Base-by-base conservation (phyloP, 2,888 invertebrate species). In the Tiliacea aurago region DNA sequence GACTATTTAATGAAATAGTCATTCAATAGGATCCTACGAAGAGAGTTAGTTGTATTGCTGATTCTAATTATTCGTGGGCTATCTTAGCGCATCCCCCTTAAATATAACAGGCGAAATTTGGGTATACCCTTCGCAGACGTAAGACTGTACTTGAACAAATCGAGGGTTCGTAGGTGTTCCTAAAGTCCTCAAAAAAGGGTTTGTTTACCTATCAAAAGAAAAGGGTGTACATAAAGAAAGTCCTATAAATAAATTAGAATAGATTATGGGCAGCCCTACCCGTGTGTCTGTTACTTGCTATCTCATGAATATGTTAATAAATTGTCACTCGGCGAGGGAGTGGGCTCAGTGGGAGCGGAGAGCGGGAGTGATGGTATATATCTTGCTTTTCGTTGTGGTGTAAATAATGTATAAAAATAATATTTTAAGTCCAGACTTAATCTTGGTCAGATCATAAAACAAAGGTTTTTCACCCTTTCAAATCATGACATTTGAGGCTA, bases 251-350 rank as follows among this genome's bases (percentile, higher is more conserved):
- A 84, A 80, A 81, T 84, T 80, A 68, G 33, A 83, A 83, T 73
- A 80, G 28, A 73, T 80, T 70, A 84, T 13, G 37, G n/a, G 9
- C 51, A 23, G 23, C 73, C 61, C 66, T 53, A 51, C 23, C 53
- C 9, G 59, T 45, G 56, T 23, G 47, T 28, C 11, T 69, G 67
- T 55, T 53, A 23, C 82, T 58, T 13, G 49, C 59, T 45, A 15
- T 58, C 73, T 78, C 73, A 85, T 85, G 73, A 77, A 83, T 85
- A 83, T 85, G 85, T 67, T 82, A 83, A 83, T 83, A 10, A 59
- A 85, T 77, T 85, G 82, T 73, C 70, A 47, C 70, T 65, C 23
- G 49, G 15, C 59, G 37, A 13, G 13, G 20, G 3, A 0, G 18
- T 18, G 78, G 71, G 23, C 58, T 11, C 66, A 61, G 18, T 66